Conservation (phyloP, 2,797 vertebrate genomes). For the Carcharodon carcharias region DNA sequence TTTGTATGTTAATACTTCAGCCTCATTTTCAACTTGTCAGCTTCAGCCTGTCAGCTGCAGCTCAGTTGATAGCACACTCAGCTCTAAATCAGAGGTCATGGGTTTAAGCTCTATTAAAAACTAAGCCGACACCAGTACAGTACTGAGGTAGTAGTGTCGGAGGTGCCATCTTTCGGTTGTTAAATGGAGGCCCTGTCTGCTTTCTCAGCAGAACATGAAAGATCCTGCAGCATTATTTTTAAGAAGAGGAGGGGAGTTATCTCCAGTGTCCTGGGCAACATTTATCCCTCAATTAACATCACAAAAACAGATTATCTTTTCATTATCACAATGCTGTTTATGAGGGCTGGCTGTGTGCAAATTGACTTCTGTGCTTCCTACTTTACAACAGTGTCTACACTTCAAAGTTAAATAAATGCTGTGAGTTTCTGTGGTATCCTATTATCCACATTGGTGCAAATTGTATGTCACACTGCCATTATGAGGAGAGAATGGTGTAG, state of each 20-base stretch:
- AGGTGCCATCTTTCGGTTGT: too few species aligned
- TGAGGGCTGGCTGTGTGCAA: background rate
- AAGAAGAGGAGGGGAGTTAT: background rate
- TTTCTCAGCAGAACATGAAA: background rate
- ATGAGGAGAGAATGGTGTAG: too few species aligned
- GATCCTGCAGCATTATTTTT: background rate
- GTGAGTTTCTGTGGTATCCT: background rate
- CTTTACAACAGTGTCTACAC: background rate
- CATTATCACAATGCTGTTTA: background rate
- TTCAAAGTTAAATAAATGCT: background rate
- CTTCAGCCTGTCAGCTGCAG: too few species aligned
- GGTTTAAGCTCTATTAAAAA: too few species aligned
- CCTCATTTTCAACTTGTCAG: too few species aligned
- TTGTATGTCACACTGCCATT: background rate
- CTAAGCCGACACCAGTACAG: too few species aligned
- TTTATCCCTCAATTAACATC: background rate
- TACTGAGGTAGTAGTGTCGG: too few species aligned
- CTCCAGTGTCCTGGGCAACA: background rate
- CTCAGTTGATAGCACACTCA: too few species aligned
- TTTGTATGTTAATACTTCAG: background rate
- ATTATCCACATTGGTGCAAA: background rate
- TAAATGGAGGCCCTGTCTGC: background rate
- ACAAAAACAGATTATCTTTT: background rate
- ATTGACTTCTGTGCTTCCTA: background rate
- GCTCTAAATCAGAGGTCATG: too few species aligned